Conservation (phyloP, 2,888 invertebrate species). For the Hedya salicella region DNA sequence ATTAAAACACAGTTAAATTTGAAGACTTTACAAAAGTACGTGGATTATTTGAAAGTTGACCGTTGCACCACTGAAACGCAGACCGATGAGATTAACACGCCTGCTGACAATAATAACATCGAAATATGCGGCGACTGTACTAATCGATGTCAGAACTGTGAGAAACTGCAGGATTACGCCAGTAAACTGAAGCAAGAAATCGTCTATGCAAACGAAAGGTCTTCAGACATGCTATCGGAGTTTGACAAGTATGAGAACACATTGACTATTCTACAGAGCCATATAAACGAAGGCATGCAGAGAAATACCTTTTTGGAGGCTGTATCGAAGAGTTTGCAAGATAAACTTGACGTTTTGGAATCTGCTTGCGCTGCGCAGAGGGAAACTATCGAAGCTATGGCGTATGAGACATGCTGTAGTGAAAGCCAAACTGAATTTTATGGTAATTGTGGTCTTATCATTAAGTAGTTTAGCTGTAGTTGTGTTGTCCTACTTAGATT, state of each 20-base stretch:
- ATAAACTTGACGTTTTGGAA: conserved; percentile 61
- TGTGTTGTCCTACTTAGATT: conserved; percentile 43
- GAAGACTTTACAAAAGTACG: conserved; percentile 21
- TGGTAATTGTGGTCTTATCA: conserved; percentile 55
- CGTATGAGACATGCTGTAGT: conserved; percentile 53
- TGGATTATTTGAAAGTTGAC: conserved; percentile 6
- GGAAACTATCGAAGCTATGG: conserved; percentile 55
- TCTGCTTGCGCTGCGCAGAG: conserved; percentile 59
- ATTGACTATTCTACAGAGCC: conserved; percentile 59
- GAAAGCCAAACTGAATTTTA: conserved; percentile 59
- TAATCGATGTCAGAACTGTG: conserved; percentile 64
- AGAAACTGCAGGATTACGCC: conserved; percentile 54
- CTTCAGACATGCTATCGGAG: conserved; percentile 60
- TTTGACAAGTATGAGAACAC: conserved; percentile 65
- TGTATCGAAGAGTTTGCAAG: conserved; percentile 58
- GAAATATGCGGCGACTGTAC: conserved; percentile 51
- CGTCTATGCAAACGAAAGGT: conserved; percentile 51
- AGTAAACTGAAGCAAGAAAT: conserved; percentile 62
- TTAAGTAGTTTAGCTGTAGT: conserved; percentile 47
- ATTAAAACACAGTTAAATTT: conserved; percentile 5
- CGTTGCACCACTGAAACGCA: conserved; percentile 45
- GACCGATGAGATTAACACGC: conserved; percentile 50
- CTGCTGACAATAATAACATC: conserved; percentile 57
- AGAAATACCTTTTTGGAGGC: conserved; percentile 59
- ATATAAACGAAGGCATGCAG: conserved; percentile 60